These are phyloP conservation scores for Willisornis vidua DNA, from an alignment of 2,113 vertebrate genomes.

Conservation along the genomic window DNA sequence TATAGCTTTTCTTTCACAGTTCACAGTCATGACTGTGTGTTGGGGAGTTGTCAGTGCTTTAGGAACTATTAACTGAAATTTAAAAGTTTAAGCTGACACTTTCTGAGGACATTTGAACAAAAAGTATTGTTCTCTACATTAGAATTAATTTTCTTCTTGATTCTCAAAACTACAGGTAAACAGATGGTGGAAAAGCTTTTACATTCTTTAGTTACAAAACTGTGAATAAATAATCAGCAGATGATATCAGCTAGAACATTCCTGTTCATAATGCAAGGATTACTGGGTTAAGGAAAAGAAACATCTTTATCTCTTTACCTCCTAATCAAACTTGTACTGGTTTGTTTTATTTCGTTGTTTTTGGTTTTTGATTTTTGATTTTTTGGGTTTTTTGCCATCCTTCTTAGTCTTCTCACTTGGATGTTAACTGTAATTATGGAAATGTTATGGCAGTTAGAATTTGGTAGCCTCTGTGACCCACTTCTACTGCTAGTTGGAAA, in stretches of 20 bases:
- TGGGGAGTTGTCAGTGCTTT: not conserved
- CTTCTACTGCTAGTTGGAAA: not conserved
- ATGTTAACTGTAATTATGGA: not conserved
- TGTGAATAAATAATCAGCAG: not conserved
- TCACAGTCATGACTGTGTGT: not conserved
- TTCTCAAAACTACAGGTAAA: not conserved
- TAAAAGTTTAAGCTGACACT: not conserved
- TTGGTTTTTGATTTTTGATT: too few species aligned
- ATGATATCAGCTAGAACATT: not conserved
- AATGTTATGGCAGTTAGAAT: not conserved
- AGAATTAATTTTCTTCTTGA: not conserved
- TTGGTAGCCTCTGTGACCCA: not conserved
- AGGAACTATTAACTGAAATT: not conserved
- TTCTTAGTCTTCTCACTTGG: not conserved
- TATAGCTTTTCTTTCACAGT: not conserved
- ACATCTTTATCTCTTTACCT: not conserved
- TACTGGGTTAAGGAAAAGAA: not conserved
- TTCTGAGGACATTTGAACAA: not conserved
- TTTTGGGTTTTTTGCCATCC: not conserved
- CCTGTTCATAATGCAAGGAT: not conserved
- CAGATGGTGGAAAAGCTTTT: not conserved
- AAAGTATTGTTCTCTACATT: not conserved
- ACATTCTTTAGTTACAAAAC: not conserved
- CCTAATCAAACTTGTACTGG: not conserved
- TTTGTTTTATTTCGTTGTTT: too few species aligned